These are phyloP conservation scores for Eilema depressum DNA, from an alignment of 2,888 invertebrate species.

Conservation along the genomic window DNA sequence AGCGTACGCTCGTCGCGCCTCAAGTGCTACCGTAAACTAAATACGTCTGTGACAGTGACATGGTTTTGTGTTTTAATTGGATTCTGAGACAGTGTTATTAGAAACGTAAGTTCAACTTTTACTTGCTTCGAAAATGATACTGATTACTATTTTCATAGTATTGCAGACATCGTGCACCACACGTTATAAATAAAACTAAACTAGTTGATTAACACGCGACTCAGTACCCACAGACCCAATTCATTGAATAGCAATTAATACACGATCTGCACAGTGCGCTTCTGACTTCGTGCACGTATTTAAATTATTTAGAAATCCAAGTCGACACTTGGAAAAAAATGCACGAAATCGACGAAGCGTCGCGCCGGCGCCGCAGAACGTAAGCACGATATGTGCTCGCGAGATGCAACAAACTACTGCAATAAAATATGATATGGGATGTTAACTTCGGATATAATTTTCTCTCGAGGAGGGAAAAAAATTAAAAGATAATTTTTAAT, in stretches of 20 bases:
- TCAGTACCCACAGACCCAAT: slow-evolving; percentile 72
- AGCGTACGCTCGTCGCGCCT: slow-evolving; percentile 60
- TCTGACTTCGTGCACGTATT: slow-evolving; percentile 80
- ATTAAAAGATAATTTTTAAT: neutral
- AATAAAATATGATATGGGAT: slow-evolving; percentile 7
- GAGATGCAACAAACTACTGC: slow-evolving; percentile 21
- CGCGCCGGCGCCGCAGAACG: slow-evolving; percentile 61
- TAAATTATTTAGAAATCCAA: slow-evolving; percentile 86
- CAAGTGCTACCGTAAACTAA: slow-evolving; percentile 62
- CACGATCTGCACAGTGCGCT: slow-evolving; percentile 65
- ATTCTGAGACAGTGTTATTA: slow-evolving; percentile 75
- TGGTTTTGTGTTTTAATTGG: slow-evolving; percentile 82
- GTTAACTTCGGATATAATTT: neutral
- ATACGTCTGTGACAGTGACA: slow-evolving; percentile 82
- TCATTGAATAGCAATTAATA: slow-evolving; percentile 73
- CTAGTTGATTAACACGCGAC: slow-evolving; percentile 63
- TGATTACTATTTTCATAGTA: slow-evolving; percentile 32
- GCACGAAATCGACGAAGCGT: slow-evolving; percentile 82
- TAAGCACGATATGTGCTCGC: slow-evolving; percentile 58
- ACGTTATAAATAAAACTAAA: slow-evolving; percentile 51
- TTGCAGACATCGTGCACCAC: slow-evolving; percentile 46
- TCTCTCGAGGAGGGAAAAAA: neutral
- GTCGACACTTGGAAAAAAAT: slow-evolving; percentile 82
- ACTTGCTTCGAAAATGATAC: slow-evolving; percentile 34
- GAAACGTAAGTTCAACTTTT: slow-evolving; percentile 72